phyloP scores from a whole-genome alignment of 2,113 vertebrate genomes.

The Embiotoca jacksoni region DNA sequence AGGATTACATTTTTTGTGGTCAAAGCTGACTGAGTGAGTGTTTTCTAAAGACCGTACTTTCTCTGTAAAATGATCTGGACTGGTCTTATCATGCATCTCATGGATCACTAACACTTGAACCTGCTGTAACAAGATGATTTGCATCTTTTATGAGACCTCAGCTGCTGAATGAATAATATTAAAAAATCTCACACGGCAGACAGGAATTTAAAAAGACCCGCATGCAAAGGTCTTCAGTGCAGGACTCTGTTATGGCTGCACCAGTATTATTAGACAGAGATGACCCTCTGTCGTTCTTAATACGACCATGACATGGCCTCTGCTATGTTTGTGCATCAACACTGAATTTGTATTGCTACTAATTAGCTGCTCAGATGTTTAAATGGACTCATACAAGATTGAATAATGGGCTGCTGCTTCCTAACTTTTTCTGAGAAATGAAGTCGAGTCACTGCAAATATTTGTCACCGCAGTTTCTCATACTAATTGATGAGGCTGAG shows the following conservation, averaged over 20 bases:
- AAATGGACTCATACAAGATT: conserved; percentile 21
- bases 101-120: conserved; percentile 38
- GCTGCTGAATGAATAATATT: conserved; percentile 57
- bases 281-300: conserved; percentile 41
- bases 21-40: conserved; percentile 4
- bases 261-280: conserved; percentile 22
- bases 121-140: conserved; percentile 52
- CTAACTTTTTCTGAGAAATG: background rate
- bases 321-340: conserved; percentile 12
- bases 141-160: conserved; percentile 65
- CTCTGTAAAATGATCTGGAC: conserved; percentile 1
- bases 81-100: conserved; percentile 23
- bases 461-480: conserved; percentile 24
- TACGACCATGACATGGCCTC: conserved; percentile 16
- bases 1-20: background rate
- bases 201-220: conserved; percentile 35
- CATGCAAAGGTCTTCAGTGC: conserved; percentile 27
- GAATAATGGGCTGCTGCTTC: conserved; percentile 3
- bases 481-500: conserved; percentile 47
- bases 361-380: conserved; percentile 39
- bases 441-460: conserved; percentile 16
- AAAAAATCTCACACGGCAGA: conserved; percentile 18
- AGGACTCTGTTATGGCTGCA: conserved; percentile 10
- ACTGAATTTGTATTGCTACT: conserved; percentile 40
- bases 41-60: conserved; percentile 22